These are phyloP conservation scores for Colletes collaris DNA, from an alignment of 2,888 invertebrate species.

Conservation along the genomic window DNA sequence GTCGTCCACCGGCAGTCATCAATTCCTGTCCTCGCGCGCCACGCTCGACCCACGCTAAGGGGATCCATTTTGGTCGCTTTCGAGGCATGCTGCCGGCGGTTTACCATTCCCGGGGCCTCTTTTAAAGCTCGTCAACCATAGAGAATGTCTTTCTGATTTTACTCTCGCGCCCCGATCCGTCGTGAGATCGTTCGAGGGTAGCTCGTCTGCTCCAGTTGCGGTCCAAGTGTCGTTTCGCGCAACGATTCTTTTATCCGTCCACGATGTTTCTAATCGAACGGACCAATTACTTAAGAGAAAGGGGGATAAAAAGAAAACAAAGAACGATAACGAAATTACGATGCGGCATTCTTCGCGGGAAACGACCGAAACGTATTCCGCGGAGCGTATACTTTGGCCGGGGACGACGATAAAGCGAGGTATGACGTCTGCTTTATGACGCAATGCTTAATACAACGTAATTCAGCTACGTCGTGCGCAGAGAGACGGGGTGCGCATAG, in stretches of 20 bases:
- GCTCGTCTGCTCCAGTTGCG: slow-evolving; percentile 31
- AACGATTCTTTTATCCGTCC: slow-evolving; percentile 5
- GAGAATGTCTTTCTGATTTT: slow-evolving; percentile 5
- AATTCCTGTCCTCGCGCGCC: slow-evolving; percentile 42
- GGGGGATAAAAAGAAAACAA: neutral
- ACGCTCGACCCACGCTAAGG: slow-evolving; percentile 48
- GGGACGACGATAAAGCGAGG: slow-evolving; percentile 13
- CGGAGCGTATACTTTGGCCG: neutral
- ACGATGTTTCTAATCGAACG: slow-evolving; percentile 1
- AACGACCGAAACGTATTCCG: slow-evolving; percentile 9
- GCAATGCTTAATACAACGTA: slow-evolving; percentile 46
- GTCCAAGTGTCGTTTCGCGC: neutral
- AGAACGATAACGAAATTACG: slow-evolving; percentile 14
- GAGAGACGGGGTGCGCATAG: no score
- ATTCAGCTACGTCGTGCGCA: slow-evolving; percentile 20
- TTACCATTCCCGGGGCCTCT: slow-evolving; percentile 6
- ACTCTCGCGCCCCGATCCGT: neutral
- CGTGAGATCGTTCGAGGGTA: slow-evolving; percentile 36
- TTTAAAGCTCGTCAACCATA: slow-evolving; percentile 20
- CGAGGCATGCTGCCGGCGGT: slow-evolving; percentile 3
- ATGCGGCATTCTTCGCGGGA: neutral
- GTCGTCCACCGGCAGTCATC: slow-evolving; percentile 36
- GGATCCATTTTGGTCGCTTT: slow-evolving; percentile 37
- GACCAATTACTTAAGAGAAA: slow-evolving; percentile 22
- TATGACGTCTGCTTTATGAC: slow-evolving; percentile 34